Evolutionary conservation across 2,888 invertebrate species (phyloP), one percentile per base, ranked within the genome.

Genomic region (Zygaena filipendulae): DNA sequence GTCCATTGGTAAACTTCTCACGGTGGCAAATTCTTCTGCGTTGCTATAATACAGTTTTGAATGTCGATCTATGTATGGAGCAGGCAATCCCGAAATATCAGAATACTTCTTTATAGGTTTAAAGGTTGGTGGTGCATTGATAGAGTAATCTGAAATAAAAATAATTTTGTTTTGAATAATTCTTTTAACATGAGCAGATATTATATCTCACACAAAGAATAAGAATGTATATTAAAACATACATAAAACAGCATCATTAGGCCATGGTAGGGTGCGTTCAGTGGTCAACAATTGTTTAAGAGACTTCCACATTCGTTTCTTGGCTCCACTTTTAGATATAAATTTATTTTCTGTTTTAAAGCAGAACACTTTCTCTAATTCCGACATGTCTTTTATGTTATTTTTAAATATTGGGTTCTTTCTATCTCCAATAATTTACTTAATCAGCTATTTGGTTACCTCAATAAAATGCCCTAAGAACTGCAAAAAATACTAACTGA

Each of bases 101-200:
- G 95, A 96, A 63, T 96, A 96, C 51, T 95, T 96, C 54, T 95
- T 95, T 0, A 92, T 87, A 3, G 96, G 96, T 55, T 87, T 88
- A 55, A 95, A 91, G 19, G 94, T 91, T 20, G 95, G 95, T 7
- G 95, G 95, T 13, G 95, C 93, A 67, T 95, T 95, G 38, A 96
- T 88, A 12, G 89, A 87, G 48, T 90, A 90, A 77, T 95, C 92
- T 91, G 71, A 11, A 72, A 70, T 36, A 50, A 57, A 43, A 40
- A 32, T 30, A 31, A 35, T n/a, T n/a, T n/a, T 27, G 6, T 27
- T 6, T 18, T 7, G 3, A 21, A 14, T 11, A 12, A 10, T 10
- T 10, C 13, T 13, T 9, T 7, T 9, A 13, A 26, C 11, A 11
- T 16, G 16, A 16, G 16, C 7, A 16, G 16, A 4, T 16, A 16